These are phyloP conservation scores for Lerema accius DNA, from an alignment of 1,140 invertebrate genomes.

Conservation along the genomic window DNA sequence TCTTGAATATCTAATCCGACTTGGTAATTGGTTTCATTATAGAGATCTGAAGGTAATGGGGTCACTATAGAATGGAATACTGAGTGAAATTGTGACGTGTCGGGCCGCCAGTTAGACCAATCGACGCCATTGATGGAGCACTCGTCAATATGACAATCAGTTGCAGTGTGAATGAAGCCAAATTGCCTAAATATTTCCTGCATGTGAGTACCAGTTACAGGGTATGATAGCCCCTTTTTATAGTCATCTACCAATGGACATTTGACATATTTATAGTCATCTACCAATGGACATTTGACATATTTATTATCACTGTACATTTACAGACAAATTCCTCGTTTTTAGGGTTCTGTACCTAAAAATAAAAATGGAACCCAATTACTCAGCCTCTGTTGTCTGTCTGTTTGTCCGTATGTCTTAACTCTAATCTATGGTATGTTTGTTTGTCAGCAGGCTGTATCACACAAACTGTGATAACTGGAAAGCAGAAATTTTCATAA, in stretches of 20 bases:
- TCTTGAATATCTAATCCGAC: neutral
- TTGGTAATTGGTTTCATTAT: constrained; percentile 13
- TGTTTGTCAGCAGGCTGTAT: no score
- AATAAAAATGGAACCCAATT: no score
- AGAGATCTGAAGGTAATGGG: constrained; percentile 5
- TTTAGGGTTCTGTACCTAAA: no score
- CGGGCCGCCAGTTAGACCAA: constrained; percentile 15
- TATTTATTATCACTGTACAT: neutral
- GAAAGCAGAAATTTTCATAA: no score
- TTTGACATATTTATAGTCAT: neutral
- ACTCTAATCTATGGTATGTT: no score
- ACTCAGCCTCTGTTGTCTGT: no score
- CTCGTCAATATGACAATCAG: constrained; percentile 24
- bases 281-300: no score
- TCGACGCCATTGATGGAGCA: constrained; percentile 23
- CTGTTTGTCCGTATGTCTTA: no score
- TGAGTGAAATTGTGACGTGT: neutral
- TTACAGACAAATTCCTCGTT: no score
- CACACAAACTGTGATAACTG: no score
- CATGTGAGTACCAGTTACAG: neutral
- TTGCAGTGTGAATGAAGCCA: constrained; percentile 18
- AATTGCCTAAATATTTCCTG: constrained; percentile 30
- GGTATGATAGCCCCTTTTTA: constrained; percentile 15
- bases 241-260: no score
- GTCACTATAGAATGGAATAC: constrained; percentile 2